phyloP scores from a whole-genome alignment of 1,140 invertebrate genomes.

The Meloidogyne hapla region DNA sequence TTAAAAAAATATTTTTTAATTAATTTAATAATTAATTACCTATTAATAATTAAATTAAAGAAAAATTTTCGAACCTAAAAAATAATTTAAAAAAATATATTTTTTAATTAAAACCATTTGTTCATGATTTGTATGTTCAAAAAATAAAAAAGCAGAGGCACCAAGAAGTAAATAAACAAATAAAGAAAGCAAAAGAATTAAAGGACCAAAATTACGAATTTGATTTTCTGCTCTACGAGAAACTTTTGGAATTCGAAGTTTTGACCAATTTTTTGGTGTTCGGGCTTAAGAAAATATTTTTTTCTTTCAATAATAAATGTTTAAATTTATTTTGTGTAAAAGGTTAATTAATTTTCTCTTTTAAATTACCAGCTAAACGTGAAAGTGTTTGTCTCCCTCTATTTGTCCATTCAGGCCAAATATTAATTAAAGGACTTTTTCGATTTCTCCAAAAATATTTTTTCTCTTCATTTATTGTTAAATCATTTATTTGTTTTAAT shows the following conservation, averaged over 20 bases:
- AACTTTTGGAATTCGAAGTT: not conserved
- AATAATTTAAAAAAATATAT: not conserved
- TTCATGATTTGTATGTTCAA: slow-evolving; percentile 43
- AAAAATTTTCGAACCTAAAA: slow-evolving; percentile 34
- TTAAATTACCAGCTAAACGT: not conserved
- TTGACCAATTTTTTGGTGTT: not conserved
- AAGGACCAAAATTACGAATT: slow-evolving; percentile 28
- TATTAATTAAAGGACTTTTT: not conserved
- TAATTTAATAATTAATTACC: slow-evolving; percentile 24
- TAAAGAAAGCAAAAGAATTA: slow-evolving; percentile 30
- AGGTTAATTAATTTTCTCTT: no score
- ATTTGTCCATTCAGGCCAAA: not conserved
- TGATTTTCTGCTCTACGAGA: slow-evolving; percentile 17
- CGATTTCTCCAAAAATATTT: slow-evolving; percentile 1
- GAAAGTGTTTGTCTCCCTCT: not conserved
- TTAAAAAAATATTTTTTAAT: not conserved
- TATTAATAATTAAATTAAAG: slow-evolving; percentile 38
- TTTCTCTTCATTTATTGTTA: not conserved
- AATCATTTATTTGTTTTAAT: no score
- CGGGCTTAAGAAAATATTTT: not conserved
- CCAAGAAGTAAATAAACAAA: slow-evolving; percentile 43
- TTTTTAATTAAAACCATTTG: not conserved
- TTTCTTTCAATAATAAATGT: no score
- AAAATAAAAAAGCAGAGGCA: slow-evolving; percentile 41
- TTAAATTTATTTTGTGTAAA: no score